A percentile compares a stretch with the other conserved stretches of the same genome.
phyloP scores from a whole-genome alignment of 2,888 invertebrate species.

The Tethea ocularis region DNA sequence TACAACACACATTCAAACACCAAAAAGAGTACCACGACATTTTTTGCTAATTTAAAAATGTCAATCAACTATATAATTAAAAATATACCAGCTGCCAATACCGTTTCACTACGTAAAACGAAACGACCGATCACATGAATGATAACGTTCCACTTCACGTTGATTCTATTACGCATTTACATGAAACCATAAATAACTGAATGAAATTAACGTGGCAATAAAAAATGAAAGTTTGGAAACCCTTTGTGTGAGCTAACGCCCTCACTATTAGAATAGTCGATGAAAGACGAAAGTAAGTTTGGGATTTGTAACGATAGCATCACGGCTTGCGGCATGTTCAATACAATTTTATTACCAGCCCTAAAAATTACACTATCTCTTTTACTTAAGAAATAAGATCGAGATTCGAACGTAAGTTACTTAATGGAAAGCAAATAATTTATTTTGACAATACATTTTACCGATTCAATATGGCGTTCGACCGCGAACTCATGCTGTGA shows the following conservation, averaged over 20 bases:
- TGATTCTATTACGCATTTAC: slow-evolving; percentile 4
- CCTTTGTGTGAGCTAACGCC: slow-evolving; percentile 26
- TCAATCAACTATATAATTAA: slow-evolving; percentile 6
- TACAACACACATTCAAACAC: neutral
- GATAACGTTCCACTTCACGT: slow-evolving; percentile 6
- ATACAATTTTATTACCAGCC: slow-evolving; percentile 21
- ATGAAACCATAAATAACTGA: slow-evolving; percentile 21
- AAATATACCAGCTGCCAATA: neutral
- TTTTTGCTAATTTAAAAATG: neutral
- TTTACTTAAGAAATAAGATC: slow-evolving; percentile 22
- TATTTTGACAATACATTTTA: slow-evolving; percentile 20
- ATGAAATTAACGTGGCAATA: slow-evolving; percentile 25
- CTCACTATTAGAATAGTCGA: slow-evolving; percentile 35
- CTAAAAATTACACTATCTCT: neutral
- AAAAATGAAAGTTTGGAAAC: slow-evolving; percentile 45
- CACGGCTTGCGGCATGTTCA: slow-evolving; percentile 27
- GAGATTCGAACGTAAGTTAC: slow-evolving; percentile 26
- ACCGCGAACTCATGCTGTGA: slow-evolving; percentile 63
- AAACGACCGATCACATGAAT: neutral
- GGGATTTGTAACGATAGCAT: slow-evolving; percentile 35
- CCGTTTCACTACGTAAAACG: neutral
- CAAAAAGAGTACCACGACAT: neutral
- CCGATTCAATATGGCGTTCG: slow-evolving; percentile 23
- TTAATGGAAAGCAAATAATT: slow-evolving; percentile 22
- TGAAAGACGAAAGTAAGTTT: slow-evolving; percentile 49